These are phyloP conservation scores for Sciurus niger DNA, from an alignment of 2,113 vertebrate species.

Conservation along the genomic window DNA sequence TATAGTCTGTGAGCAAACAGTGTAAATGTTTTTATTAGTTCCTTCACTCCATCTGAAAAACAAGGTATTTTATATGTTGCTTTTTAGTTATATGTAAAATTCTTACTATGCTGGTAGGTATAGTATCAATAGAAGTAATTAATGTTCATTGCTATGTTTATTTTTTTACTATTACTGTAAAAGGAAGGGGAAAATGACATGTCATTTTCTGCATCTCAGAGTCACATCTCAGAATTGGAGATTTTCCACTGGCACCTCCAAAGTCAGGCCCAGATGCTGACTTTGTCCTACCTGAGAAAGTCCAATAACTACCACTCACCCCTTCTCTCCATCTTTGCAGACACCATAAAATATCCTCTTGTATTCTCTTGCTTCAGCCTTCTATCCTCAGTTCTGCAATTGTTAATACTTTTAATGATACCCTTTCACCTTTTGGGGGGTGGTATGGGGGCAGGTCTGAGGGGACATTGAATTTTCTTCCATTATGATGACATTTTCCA, in stretches of 20 bases:
- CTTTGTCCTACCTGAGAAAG: background rate
- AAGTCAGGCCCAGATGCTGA: background rate
- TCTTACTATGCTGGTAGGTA: background rate
- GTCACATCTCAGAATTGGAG: background rate
- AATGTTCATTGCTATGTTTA: background rate
- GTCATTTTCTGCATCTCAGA: background rate
- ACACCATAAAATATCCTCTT: background rate
- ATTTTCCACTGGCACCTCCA: background rate
- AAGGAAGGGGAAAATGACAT: background rate
- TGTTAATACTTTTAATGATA: background rate
- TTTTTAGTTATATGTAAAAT: background rate
- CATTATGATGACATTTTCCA: background rate
- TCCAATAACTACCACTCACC: background rate
- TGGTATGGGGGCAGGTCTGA: background rate
- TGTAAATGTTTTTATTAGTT: constrained; percentile 15
- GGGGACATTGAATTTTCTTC: background rate
- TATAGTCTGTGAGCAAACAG: background rate
- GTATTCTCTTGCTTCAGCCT: background rate
- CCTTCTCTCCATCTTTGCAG: background rate
- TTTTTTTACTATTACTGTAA: constrained; percentile 12
- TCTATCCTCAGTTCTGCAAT: background rate
- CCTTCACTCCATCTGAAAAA: background rate
- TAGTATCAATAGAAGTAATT: background rate
- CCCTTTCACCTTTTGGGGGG: background rate
- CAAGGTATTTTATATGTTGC: background rate